phyloP scores from a whole-genome alignment of 2,113 vertebrate genomes.

The Apteryx mantelli region DNA sequence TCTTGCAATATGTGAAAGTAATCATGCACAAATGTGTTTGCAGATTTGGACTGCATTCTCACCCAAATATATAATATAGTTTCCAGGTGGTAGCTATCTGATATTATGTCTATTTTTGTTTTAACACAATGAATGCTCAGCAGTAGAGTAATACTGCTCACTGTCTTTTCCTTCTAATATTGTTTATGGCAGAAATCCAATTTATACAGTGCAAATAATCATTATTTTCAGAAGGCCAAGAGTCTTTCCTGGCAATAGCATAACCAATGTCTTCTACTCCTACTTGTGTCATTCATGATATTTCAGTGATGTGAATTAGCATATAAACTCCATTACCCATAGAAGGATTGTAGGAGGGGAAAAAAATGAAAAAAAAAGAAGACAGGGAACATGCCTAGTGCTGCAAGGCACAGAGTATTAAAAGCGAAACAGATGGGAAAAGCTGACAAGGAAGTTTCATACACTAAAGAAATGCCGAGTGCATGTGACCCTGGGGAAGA shows the following conservation, averaged over 20 bases:
- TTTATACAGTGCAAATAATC: slow-evolving; percentile 55
- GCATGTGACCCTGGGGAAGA: background rate
- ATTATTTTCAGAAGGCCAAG: slow-evolving; percentile 39
- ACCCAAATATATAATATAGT: slow-evolving; percentile 40
- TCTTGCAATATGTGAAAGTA: slow-evolving; percentile 33
- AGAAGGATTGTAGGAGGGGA: background rate
- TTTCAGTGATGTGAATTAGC: slow-evolving; percentile 17
- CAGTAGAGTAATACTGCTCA: slow-evolving; percentile 9
- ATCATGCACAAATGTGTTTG: slow-evolving; percentile 43
- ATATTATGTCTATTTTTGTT: slow-evolving; percentile 51
- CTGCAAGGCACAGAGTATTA: slow-evolving; percentile 10
- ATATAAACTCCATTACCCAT: slow-evolving; percentile 30
- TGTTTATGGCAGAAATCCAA: slow-evolving; percentile 60
- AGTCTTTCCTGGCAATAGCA: slow-evolving; percentile 35
- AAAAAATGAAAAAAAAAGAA: background rate
- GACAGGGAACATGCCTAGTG: background rate
- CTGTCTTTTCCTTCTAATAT: slow-evolving; percentile 48
- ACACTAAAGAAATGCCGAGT: background rate
- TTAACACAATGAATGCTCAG: slow-evolving; percentile 36
- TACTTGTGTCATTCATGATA: slow-evolving; percentile 38
- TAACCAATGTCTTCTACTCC: slow-evolving; percentile 35
- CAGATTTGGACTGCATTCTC: slow-evolving; percentile 1
- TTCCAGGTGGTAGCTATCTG: slow-evolving; percentile 52
- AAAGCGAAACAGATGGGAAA: slow-evolving; percentile 27
- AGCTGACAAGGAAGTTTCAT: background rate